phyloP scores from a whole-genome alignment of 2,888 invertebrate genomes.

The Lamproptera curius region DNA sequence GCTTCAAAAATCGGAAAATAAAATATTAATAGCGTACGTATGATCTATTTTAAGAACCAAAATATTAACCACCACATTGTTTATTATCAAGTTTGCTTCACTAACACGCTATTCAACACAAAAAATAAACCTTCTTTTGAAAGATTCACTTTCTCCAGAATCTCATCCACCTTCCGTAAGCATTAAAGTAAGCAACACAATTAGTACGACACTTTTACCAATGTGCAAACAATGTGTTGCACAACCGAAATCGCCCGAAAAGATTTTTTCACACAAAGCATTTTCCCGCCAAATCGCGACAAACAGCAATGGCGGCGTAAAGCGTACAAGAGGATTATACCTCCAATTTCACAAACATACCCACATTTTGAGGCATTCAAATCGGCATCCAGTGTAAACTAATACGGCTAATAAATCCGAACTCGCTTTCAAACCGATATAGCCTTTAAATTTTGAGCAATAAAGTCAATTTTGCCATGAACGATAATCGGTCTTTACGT shows the following conservation, averaged over 20 bases:
- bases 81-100: too few species aligned
- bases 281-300: constrained; percentile 10
- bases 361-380: constrained; percentile 45
- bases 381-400: constrained; percentile 47
- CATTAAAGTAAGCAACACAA: too few species aligned
- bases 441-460: not conserved
- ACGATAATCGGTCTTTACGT: not conserved
- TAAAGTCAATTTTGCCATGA: not conserved
- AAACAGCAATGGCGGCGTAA: constrained; percentile 39
- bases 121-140: too few species aligned
- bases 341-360: constrained; percentile 55
- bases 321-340: constrained; percentile 51
- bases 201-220: too few species aligned
- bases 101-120: too few species aligned
- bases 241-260: not conserved
- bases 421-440: constrained; percentile 21
- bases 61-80: too few species aligned
- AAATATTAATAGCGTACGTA: too few species aligned
- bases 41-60: too few species aligned
- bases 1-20: too few species aligned
- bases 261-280: constrained; percentile 4
- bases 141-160: too few species aligned
- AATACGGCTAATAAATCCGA: constrained; percentile 29
- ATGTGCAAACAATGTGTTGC: too few species aligned
- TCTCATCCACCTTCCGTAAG: too few species aligned